phyloP scores from a whole-genome alignment of 2,888 invertebrate genomes.

The Drosophila anomalata region DNA sequence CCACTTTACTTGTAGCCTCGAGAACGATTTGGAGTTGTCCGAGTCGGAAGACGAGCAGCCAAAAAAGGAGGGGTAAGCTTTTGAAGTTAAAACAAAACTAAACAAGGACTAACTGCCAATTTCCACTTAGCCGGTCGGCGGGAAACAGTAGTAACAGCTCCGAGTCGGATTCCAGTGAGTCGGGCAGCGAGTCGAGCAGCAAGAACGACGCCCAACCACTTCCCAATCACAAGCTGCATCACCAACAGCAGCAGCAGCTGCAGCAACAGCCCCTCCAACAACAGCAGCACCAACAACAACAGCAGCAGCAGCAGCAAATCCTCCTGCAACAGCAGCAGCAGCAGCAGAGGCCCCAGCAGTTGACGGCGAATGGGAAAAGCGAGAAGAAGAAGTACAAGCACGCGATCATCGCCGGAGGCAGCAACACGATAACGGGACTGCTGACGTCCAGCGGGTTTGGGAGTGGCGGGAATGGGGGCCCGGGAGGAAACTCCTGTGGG shows the following conservation, averaged over 20 bases:
- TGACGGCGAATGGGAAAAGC: constrained; percentile 44
- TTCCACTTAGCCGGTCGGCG: constrained; percentile 71
- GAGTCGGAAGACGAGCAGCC: constrained; percentile 91
- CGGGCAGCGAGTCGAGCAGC: constrained; percentile 82
- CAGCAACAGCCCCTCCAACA: constrained; percentile 44
- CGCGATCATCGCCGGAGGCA: constrained; percentile 69
- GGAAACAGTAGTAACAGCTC: constrained; percentile 86
- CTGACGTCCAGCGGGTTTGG: constrained; percentile 63
- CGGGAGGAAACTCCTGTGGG: constrained; percentile 6
- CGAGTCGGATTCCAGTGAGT: constrained; percentile 82
- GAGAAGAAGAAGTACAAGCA: constrained; percentile 69
- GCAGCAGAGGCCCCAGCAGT: constrained; percentile 34
- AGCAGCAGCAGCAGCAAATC: constrained; percentile 25
- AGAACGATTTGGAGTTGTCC: constrained; percentile 90
- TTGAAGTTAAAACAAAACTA: background rate
- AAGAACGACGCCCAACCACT: constrained; percentile 75
- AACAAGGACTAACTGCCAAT: background rate
- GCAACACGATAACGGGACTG: constrained; percentile 71
- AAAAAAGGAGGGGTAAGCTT: constrained; percentile 82
- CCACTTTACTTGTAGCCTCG: constrained; percentile 77
- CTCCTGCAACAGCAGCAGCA: constrained; percentile 19
- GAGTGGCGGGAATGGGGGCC: constrained; percentile 11
- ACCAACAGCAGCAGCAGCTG: constrained; percentile 42
- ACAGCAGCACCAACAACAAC: constrained; percentile 38
- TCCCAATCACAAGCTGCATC: constrained; percentile 37